A percentile compares a stretch with the other conserved stretches of the same genome.
phyloP scores from a whole-genome alignment of 2,888 invertebrate species.

The Cheilosia grossa region DNA sequence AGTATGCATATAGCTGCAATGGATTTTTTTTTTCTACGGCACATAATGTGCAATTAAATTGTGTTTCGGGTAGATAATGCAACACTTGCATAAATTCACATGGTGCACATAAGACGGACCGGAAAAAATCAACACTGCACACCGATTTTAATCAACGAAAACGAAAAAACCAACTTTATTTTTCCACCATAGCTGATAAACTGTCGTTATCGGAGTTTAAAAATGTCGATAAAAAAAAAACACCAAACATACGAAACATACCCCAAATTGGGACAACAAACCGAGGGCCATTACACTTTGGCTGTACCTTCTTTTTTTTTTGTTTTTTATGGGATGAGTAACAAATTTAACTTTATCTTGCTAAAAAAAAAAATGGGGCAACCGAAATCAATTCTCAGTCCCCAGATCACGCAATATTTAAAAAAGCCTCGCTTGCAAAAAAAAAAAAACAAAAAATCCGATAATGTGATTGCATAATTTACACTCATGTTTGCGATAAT shows the following conservation, averaged over 20 bases:
- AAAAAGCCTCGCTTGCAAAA: neutral
- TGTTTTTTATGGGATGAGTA: neutral
- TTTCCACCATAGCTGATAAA: conserved; percentile 13
- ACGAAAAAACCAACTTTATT: neutral
- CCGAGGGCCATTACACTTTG: conserved; percentile 41
- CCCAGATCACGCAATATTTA: conserved; percentile 6
- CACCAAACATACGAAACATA: conserved; percentile 2
- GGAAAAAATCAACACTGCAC: conserved; percentile 16
- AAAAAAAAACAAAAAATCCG: neutral
- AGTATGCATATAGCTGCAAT: neutral
- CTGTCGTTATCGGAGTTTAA: conserved; percentile 20
- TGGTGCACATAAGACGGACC: conserved; percentile 13
- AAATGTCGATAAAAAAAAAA: conserved; percentile 15
- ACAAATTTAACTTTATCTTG: conserved; percentile 25
- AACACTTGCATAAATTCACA: conserved; percentile 7
- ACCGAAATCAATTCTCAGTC: conserved; percentile 9
- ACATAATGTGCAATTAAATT: conserved; percentile 48
- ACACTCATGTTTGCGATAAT: neutral
- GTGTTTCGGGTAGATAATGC: conserved; percentile 16
- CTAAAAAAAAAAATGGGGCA: neutral
- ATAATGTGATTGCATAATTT: conserved; percentile 1
- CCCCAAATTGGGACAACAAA: conserved; percentile 52
- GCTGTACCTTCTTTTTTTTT: neutral
- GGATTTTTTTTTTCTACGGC: neutral
- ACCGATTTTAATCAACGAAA: conserved; percentile 37